Evolutionary conservation across 2,888 invertebrate genomes (phyloP), one percentile per base, ranked within the genome.

Genomic region (Steromphala cineraria): DNA sequence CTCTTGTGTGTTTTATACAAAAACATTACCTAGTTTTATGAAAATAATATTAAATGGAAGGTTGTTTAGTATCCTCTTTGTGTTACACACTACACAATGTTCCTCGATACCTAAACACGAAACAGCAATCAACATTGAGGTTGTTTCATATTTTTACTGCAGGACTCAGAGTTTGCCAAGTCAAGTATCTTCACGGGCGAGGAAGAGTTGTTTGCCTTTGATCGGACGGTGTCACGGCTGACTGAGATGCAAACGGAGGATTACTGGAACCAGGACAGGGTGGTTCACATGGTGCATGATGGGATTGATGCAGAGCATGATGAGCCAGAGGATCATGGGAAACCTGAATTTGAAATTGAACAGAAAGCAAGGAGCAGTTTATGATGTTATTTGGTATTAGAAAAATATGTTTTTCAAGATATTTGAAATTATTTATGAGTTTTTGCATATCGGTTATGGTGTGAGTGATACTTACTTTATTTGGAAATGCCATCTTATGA

Each of bases 201-300:
- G 93, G 99, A 99, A 94, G 99, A 99, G 94, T 94, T 98, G 90
- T 99, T 99, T 94, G 99, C 99, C 0, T 98, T 97, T 92, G 98
- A 98, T 90, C 95, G 99, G 80, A 98, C 99, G 28, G 93, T 98
- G 36, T 99, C 99, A 0, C 95, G 99, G 85, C 95, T 99, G 53
- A 95, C 96, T 86, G 98, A 99, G 95, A 99, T 99, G 99, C 98
- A 98, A 94, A 97, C 97, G 0, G 95, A 96, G 79, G 96, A 97
- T 86, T 99, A 99, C 93, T 99, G 99, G 99, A 84, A 86, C 71
- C 80, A 71, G n/a, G 81, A 81, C 13, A 75, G 74, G 24, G 24
- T n/a, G 7, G 46, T 46, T 46, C 46, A 46, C 10, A 46, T 46
- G 46, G 46, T 46, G 46, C 46, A 46, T 46, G 10, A 46, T 46